A percentile compares a stretch with the other conserved stretches of the same genome.
Conservation (phyloP, 2,888 invertebrate species). For the Plagodis pulveraria region DNA sequence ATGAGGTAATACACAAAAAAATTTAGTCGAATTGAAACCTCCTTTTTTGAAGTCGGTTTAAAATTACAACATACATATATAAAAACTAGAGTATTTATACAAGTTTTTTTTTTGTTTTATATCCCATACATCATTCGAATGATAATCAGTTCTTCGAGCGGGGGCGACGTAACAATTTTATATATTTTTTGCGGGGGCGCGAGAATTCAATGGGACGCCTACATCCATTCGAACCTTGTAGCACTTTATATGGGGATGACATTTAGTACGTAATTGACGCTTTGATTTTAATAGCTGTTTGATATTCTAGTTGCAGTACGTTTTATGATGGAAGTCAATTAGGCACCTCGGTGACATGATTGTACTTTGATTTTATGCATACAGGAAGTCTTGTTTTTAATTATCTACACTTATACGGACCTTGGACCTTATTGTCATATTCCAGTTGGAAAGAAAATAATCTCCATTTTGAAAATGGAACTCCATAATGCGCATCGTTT, state of each 20-base stretch:
- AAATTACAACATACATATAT: too few species aligned
- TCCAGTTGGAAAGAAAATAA: too few species aligned
- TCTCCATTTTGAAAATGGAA: too few species aligned
- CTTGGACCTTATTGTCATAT: too few species aligned
- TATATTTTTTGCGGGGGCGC: constrained; percentile 63
- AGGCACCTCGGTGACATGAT: constrained; percentile 12
- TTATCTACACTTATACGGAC: too few species aligned
- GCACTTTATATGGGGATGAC: constrained; percentile 60
- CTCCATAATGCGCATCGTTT: too few species aligned
- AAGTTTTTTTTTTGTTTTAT: constrained; percentile 25
- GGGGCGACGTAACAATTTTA: constrained; percentile 58
- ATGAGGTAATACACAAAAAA: too few species aligned
- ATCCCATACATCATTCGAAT: constrained; percentile 41
- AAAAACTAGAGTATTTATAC: neutral
- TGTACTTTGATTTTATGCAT: neutral
- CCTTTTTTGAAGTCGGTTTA: too few species aligned
- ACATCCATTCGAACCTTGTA: constrained; percentile 61
- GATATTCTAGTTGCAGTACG: constrained; percentile 32
- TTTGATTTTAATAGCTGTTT: constrained; percentile 60
- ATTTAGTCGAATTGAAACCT: too few species aligned
- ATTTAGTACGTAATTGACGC: constrained; percentile 63
- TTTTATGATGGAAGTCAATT: constrained; percentile 24
- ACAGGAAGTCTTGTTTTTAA: neutral
- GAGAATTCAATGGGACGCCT: constrained; percentile 70
- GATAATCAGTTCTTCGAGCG: constrained; percentile 47